phyloP scores from a whole-genome alignment of 92 coral and sea anemone genomes.

The Parazoanthus atlanticus region DNA sequence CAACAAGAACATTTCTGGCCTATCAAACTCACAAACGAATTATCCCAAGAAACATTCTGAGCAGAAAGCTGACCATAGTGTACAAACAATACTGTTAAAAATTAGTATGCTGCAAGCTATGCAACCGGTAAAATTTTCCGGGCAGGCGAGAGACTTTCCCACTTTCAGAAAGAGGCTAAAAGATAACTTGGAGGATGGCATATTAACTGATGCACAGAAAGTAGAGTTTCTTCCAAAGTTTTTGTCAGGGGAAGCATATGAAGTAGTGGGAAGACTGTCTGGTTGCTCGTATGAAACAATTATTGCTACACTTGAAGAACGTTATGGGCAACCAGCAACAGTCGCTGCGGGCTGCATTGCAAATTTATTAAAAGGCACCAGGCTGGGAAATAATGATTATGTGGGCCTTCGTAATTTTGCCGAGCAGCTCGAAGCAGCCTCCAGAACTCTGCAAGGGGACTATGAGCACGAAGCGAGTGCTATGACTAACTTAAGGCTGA shows the following conservation, averaged over 20 bases:
- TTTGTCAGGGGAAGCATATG: constrained; percentile 62
- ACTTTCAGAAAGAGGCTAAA: constrained; percentile 37
- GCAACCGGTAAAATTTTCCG: constrained; percentile 61
- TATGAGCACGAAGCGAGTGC: constrained; percentile 47
- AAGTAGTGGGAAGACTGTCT: constrained; percentile 52
- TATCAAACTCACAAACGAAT: background rate
- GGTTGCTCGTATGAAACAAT: constrained; percentile 60
- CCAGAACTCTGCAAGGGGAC: constrained; percentile 33
- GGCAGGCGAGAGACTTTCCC: constrained; percentile 34
- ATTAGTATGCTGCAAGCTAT: constrained; percentile 63
- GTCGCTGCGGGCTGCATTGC: constrained; percentile 64
- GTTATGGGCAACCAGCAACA: constrained; percentile 65
- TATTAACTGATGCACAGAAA: constrained; percentile 51
- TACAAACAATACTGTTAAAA: constrained; percentile 47
- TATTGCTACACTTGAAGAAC: constrained; percentile 45
- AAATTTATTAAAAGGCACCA: constrained; percentile 43
- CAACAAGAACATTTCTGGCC: background rate
- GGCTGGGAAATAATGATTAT: constrained; percentile 45
- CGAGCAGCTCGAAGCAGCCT: constrained; percentile 54
- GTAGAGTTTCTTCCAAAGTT: constrained; percentile 62
- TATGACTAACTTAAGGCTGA: constrained; percentile 25
- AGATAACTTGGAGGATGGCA: constrained; percentile 54
- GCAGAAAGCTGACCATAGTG: background rate
- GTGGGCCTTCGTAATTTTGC: constrained; percentile 64
- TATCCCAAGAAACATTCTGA: background rate